Base-by-base conservation (phyloP, 1,140 invertebrate genomes). In the Rhynchophorus ferrugineus region DNA sequence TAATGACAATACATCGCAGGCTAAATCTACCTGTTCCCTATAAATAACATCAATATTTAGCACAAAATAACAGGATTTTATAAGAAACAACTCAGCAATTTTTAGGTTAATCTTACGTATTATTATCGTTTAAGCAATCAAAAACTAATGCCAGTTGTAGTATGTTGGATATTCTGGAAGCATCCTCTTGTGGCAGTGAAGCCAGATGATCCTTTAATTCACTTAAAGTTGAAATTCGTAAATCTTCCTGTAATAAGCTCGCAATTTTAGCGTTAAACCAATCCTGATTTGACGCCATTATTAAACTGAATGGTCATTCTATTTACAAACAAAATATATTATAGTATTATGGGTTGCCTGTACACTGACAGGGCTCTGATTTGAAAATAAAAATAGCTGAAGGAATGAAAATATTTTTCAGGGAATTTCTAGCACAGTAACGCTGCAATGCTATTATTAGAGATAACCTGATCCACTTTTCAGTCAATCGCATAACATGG, bases 1-100 rank as follows among this genome's bases (percentile, higher is more conserved):
- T 46, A 74, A 58, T 33, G 74, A 68, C 9, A 83, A 58, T 8
- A 82, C 73, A 60, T 81, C 78, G 58, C 74, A 76, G n/a, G 77
- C 72, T 47, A 79, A 61, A 49, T 76, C 70, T 2, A 74, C 61
- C 58, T 77, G 71, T 56, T 72, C 63, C 44, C 77, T 78, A 51
- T 64, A 69, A 67, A 57, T 48, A 37, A 36, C 8, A 17, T 34
- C 17, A 8, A 3, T 18, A 17, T 21, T 37, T 11, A 11, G 21
- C 17, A 44, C 8, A 19, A 38, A 46, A 64, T 69, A 54, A 71
- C 71, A 58, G 69, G 67, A 44, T 24, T 34, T 19, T 41, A 16
- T 33, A 19, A 39, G 24, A 34, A 39, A 39, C 29, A 18, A 59
- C 41, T 21, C 49, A 57, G 44, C 49, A 57, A 3, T 54, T 57